Evolutionary conservation across 2,888 invertebrate genomes (phyloP).

Genomic region (Dysmachus trigonus): DNA sequence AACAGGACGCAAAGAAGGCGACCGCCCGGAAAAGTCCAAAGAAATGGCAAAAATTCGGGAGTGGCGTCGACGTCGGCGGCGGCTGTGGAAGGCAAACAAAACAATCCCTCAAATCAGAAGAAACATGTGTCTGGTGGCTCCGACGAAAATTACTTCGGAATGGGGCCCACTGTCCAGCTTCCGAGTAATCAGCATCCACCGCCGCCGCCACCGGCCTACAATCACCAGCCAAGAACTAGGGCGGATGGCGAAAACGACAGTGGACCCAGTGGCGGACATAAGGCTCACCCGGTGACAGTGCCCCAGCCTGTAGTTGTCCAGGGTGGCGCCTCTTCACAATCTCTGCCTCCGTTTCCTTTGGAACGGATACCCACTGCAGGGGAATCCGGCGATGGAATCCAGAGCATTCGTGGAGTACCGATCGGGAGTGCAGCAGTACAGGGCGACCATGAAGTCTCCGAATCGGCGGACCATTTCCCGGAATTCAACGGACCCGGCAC

Average conservation of each 20-base stretch:
- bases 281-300: not conserved
- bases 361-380: slow-evolving; percentile 2
- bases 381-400: not conserved
- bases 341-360: not conserved
- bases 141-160: slow-evolving; percentile 40
- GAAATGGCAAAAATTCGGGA: slow-evolving; percentile 39
- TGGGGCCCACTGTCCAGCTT: slow-evolving; percentile 18
- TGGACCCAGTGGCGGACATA: not conserved
- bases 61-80: not conserved
- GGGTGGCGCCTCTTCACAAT: not conserved
- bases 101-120: slow-evolving; percentile 33
- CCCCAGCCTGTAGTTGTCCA: not conserved
- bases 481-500: slow-evolving; percentile 35
- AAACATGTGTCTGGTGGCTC: slow-evolving; percentile 29
- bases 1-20: slow-evolving; percentile 43
- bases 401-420: slow-evolving; percentile 39
- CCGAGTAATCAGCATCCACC: slow-evolving; percentile 22
- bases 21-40: slow-evolving; percentile 31
- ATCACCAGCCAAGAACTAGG: slow-evolving; percentile 54
- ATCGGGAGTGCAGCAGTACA: slow-evolving; percentile 38
- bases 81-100: slow-evolving; percentile 40
- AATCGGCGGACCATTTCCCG: not conserved
- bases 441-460: not conserved
- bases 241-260: slow-evolving; percentile 56
- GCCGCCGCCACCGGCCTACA: not conserved